Conservation (phyloP, 1,140 invertebrate species). For the Neotoxoptera formosana region DNA sequence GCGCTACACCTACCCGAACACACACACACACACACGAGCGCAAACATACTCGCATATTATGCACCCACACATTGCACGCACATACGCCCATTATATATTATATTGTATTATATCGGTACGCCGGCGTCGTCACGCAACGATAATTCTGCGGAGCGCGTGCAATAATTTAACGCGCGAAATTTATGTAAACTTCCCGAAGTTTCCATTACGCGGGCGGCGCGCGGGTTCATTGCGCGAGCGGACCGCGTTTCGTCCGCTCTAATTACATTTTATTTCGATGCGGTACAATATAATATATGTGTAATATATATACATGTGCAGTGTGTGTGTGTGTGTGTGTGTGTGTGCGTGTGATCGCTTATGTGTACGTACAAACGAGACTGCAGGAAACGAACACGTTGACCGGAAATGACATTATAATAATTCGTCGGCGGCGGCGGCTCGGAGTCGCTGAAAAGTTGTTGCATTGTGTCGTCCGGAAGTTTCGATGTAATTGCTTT, state of each 20-base stretch:
- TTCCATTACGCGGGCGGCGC: background rate
- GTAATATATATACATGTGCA: too few species aligned
- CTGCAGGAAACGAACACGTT: background rate
- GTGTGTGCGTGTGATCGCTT: background rate
- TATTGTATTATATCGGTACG: background rate
- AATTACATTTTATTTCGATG: slow-evolving; percentile 27
- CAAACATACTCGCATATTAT: too few species aligned
- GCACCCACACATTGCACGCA: background rate
- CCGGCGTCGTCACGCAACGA: background rate
- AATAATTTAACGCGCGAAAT: slow-evolving; percentile 15
- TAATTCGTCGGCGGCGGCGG: background rate
- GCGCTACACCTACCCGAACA: background rate
- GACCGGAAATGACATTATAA: slow-evolving; percentile 42
- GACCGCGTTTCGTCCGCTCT: slow-evolving; percentile 13
- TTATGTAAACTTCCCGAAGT: slow-evolving; percentile 1
- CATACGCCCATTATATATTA: background rate
- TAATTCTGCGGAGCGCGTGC: background rate
- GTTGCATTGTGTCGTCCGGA: background rate
- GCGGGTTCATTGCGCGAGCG: background rate
- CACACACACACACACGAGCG: background rate
- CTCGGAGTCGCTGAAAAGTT: background rate
- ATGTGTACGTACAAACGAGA: background rate
- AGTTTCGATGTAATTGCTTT: slow-evolving; percentile 34
- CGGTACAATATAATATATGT: background rate
- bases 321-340: too few species aligned